Evolutionary conservation across 2,888 invertebrate species (phyloP), one percentile per base, ranked within the genome.

Genomic region (Smittia sp.): DNA sequence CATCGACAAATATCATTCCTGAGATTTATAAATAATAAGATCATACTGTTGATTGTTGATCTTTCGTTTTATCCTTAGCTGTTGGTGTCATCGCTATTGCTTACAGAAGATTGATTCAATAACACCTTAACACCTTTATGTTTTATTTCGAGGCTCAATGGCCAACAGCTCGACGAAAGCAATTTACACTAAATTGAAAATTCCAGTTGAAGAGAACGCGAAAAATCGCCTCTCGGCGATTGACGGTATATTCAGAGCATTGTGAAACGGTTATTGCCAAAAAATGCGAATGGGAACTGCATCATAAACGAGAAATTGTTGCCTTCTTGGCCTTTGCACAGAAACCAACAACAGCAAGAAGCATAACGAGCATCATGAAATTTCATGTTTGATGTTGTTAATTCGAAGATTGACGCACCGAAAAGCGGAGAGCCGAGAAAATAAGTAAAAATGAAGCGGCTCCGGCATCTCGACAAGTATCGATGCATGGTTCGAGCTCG

Each of bases 321-420:
- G 18, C 46, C n/a, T 46, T 1, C 46, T 46, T 15, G 11, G 46
- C n/a, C 11, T 11, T 11, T 46, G 46, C 46, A 2, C 46, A 18
- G 58, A 27, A 15, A 39, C 27, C 9, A 24, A 46, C 46, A 72
- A 62, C 18, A 72, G 20, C 22, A 32, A 72, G 58, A 72, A 62
- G 62, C 72, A 72, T 72, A 72, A 72, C 72, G 62, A 72, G 72
- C 15, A 38, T 72, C 72, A 72, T 72, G 72, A 72, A 72, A 72
- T 72, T 72, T 72, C 72, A 72, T 73, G 65, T 73, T 52, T 69
- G 73, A 73, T 63, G 65, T 76, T 75, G 76, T 75, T 76, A 76
- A 76, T 76, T 76, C 74, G 75, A 75, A 76, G 75, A 76, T 76
- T 76, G 76, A 76, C 75, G 76, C 74, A 76, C 76, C 75, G 74